Evolutionary conservation across 2,888 invertebrate genomes (phyloP).

Genomic region (Lumbricus terrestris): DNA sequence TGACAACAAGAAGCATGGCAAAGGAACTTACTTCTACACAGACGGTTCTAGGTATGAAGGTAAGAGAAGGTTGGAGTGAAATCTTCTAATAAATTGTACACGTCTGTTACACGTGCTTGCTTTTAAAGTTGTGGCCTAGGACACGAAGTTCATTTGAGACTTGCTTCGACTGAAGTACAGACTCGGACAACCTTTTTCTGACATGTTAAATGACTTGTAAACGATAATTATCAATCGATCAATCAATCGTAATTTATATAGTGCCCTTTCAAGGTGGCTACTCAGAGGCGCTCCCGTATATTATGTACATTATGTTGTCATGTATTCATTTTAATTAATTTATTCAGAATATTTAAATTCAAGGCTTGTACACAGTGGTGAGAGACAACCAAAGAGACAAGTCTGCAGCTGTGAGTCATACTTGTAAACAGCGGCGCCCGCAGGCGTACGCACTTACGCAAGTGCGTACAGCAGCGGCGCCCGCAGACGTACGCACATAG

Average conservation of each 20-base stretch:
- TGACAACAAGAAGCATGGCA: constrained; percentile 77
- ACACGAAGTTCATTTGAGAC: not conserved
- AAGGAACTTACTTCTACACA: constrained; percentile 79
- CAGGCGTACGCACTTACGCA: too few relatives aligned
- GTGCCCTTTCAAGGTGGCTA: too few relatives aligned
- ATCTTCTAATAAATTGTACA: not conserved
- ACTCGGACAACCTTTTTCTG: not conserved
- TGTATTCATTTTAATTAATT: too few relatives aligned
- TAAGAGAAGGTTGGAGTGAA: constrained; percentile 43
- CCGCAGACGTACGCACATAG: too few relatives aligned
- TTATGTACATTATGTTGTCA: too few relatives aligned
- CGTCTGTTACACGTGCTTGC: not conserved
- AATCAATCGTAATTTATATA: too few relatives aligned
- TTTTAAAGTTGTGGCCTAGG: not conserved
- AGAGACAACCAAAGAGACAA: not conserved
- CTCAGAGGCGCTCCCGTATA: too few relatives aligned
- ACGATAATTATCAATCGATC: not conserved
- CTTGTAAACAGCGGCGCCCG: too few relatives aligned
- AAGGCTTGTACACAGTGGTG: not conserved
- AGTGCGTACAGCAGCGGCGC: too few relatives aligned
- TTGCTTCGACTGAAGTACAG: not conserved
- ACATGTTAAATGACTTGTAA: not conserved
- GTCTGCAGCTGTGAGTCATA: too few relatives aligned
- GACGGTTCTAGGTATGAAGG: constrained; percentile 83
- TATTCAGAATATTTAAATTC: not conserved